Percentiles rank a stretch among this genome's conserved stretches.
These are phyloP conservation scores for Leptopilina syphax DNA, from an alignment of 2,888 invertebrate species.

Conservation along the genomic window DNA sequence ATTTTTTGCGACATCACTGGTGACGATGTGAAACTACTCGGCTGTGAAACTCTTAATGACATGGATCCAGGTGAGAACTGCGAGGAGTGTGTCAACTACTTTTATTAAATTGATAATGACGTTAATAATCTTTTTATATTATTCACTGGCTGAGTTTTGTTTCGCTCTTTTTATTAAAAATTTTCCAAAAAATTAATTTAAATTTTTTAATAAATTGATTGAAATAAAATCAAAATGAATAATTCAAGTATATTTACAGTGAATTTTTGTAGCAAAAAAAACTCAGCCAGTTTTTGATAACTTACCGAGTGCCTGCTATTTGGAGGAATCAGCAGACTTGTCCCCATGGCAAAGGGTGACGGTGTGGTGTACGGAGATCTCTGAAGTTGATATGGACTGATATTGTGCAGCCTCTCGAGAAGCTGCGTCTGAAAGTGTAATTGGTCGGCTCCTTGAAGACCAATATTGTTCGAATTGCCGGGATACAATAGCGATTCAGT, in stretches of 20 bases:
- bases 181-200: too few species aligned
- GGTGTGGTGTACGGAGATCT: slow-evolving; percentile 71
- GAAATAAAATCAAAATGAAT: too few species aligned
- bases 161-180: background rate
- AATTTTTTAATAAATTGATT: too few species aligned
- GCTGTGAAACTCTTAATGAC: slow-evolving; percentile 69
- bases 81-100: slow-evolving; percentile 62
- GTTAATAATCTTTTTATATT: background rate
- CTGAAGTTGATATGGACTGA: slow-evolving; percentile 76
- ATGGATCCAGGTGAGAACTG: slow-evolving; percentile 67
- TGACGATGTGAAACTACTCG: slow-evolving; percentile 71
- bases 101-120: slow-evolving; percentile 24
- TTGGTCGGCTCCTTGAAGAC: slow-evolving; percentile 68
- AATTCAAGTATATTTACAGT: too few species aligned
- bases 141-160: slow-evolving; percentile 5
- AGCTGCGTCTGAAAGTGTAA: slow-evolving; percentile 77
- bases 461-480: slow-evolving; percentile 62
- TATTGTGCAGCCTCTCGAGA: slow-evolving; percentile 78
- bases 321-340: slow-evolving; percentile 69
- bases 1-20: slow-evolving; percentile 74
- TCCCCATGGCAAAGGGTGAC: slow-evolving; percentile 68
- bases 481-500: slow-evolving; percentile 63
- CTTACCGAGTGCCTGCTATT: slow-evolving; percentile 68
- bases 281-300: slow-evolving; percentile 45
- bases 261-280: slow-evolving; percentile 1